These are phyloP conservation scores for Hypomecis atomaria DNA, from an alignment of 2,888 invertebrate species.

Conservation along the genomic window DNA sequence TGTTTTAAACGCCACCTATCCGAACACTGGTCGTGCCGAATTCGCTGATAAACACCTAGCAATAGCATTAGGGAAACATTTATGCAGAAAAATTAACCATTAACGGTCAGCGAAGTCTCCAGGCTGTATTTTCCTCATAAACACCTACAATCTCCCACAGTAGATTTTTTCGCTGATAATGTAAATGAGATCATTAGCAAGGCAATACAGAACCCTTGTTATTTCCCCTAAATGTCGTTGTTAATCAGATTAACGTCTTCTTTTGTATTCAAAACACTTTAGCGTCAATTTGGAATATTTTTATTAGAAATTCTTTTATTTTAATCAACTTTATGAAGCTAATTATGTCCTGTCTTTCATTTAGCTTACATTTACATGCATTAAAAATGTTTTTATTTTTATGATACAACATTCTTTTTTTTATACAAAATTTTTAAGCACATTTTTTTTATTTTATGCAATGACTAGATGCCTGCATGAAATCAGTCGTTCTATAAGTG, in stretches of 20 bases:
- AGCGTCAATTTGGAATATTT: constrained; percentile 28
- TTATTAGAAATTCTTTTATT: constrained; percentile 10
- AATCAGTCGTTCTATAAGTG: too few species aligned
- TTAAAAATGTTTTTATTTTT: too few species aligned
- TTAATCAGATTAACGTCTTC: constrained; percentile 39
- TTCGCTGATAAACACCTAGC: too few species aligned
- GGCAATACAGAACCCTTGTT: constrained; percentile 35
- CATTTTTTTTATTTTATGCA: too few species aligned
- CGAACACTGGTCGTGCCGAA: too few species aligned
- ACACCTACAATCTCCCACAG: constrained; percentile 7
- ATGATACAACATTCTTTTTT: too few species aligned
- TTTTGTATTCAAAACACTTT: constrained; percentile 36
- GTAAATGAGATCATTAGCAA: constrained; percentile 39
- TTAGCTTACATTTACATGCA: not conserved
- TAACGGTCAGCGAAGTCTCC: not conserved
- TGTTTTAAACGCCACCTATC: too few species aligned
- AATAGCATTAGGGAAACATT: too few species aligned
- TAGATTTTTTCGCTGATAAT: constrained; percentile 33
- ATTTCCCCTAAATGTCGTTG: constrained; percentile 38
- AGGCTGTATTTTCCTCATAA: constrained; percentile 5
- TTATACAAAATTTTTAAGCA: too few species aligned
- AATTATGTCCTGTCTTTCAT: not conserved
- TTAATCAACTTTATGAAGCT: constrained; percentile 5
- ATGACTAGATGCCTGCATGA: too few species aligned
- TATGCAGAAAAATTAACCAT: too few species aligned